phyloP scores from a whole-genome alignment of 2,113 vertebrate species.

The Psophia crepitans region DNA sequence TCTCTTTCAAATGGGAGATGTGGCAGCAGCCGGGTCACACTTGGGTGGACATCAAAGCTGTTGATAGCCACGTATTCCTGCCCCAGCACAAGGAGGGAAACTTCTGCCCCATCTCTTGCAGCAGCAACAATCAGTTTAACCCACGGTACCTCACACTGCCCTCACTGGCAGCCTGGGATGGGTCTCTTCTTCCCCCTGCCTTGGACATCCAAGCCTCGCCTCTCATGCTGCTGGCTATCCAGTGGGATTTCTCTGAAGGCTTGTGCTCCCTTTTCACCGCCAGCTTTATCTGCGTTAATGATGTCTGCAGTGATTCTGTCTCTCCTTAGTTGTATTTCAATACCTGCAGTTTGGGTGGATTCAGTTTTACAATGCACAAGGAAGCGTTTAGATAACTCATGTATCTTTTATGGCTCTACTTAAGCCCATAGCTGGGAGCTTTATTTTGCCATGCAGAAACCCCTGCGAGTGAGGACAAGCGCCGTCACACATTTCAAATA shows the following conservation, averaged over 20 bases:
- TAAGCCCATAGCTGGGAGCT: background rate
- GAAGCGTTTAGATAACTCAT: background rate
- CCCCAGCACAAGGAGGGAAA: background rate
- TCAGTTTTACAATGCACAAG: background rate
- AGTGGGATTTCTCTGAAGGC: background rate
- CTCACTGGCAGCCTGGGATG: background rate
- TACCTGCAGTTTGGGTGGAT: background rate
- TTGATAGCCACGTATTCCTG: background rate
- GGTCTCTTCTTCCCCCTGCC: background rate
- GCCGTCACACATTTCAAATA: background rate
- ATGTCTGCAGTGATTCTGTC: background rate
- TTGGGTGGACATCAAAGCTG: background rate
- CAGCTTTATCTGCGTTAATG: accelerated
- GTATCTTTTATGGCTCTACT: background rate
- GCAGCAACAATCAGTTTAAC: background rate
- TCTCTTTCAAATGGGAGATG: background rate
- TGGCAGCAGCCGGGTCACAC: accelerated
- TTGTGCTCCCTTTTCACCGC: background rate
- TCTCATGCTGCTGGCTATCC: accelerated
- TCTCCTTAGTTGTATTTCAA: background rate
- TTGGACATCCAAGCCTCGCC: accelerated
- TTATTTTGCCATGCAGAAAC: background rate
- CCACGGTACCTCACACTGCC: background rate
- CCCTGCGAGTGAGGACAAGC: background rate
- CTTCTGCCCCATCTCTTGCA: background rate